Evolutionary conservation across 2,888 invertebrate species (phyloP).

Genomic region (Melanostoma mellinum): DNA sequence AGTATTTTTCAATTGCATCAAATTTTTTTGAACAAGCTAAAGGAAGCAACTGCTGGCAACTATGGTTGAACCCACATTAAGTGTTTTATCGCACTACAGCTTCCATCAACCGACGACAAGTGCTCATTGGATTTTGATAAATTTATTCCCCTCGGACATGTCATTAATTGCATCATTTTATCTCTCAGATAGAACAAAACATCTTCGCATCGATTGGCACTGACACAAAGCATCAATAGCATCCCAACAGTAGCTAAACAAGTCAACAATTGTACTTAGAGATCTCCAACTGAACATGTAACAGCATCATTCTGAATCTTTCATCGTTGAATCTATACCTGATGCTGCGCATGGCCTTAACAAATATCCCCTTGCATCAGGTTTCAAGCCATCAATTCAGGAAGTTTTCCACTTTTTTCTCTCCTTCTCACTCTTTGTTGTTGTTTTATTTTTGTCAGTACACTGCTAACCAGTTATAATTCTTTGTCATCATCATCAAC

Average conservation of each 20-base stretch:
- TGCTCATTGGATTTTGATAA: slow-evolving; percentile 67
- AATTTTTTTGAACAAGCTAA: no score
- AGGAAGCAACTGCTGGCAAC: slow-evolving; percentile 34
- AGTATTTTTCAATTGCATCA: no score
- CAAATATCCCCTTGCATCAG: slow-evolving; percentile 55
- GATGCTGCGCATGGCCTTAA: slow-evolving; percentile 13
- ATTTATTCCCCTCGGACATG: slow-evolving; percentile 70
- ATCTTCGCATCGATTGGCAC: slow-evolving; percentile 48
- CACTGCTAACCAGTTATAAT: slow-evolving; percentile 41
- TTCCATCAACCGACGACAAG: slow-evolving; percentile 41
- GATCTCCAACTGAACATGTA: slow-evolving; percentile 38
- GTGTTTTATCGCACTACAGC: slow-evolving; percentile 31
- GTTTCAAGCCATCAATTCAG: slow-evolving; percentile 59
- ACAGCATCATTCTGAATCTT: slow-evolving; percentile 32
- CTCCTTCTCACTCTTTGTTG: background rate
- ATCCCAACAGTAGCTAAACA: slow-evolving; percentile 59
- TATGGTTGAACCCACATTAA: slow-evolving; percentile 8
- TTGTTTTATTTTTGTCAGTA: background rate
- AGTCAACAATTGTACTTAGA: slow-evolving; percentile 54
- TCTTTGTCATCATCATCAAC: slow-evolving; percentile 51
- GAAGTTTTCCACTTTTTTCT: slow-evolving; percentile 40
- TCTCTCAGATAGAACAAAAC: slow-evolving; percentile 60
- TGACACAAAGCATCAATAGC: slow-evolving; percentile 32
- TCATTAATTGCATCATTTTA: slow-evolving; percentile 71
- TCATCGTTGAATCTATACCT: slow-evolving; percentile 2